Percentiles rank a stretch among this genome's conserved stretches.
These are phyloP conservation scores for Brienomyrus longianalis DNA, from an alignment of 2,113 vertebrate genomes.

Conservation along the genomic window DNA sequence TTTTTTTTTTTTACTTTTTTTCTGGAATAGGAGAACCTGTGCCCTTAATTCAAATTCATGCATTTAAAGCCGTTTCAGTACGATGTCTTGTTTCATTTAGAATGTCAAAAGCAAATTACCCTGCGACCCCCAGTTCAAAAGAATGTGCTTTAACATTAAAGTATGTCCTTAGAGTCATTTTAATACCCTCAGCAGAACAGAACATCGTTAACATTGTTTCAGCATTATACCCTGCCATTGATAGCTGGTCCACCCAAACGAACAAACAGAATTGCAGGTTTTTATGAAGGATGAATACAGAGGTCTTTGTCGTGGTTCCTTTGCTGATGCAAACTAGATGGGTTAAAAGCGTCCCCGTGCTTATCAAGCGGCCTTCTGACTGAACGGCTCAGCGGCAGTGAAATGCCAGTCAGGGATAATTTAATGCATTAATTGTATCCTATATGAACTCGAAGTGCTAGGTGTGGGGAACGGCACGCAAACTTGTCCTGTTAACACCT, in stretches of 20 bases:
- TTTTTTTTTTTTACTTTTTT: neutral
- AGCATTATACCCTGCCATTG: neutral
- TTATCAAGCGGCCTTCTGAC: neutral
- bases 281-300: neutral
- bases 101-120: constrained; percentile 2
- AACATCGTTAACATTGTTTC: neutral
- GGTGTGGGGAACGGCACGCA: neutral
- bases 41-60: neutral
- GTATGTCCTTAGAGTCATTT: neutral
- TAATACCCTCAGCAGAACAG: neutral
- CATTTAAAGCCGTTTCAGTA: neutral
- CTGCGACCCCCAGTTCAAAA: neutral
- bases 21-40: neutral
- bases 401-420: neutral
- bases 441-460: neutral
- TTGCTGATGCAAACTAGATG: neutral
- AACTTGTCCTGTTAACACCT: neutral
- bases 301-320: neutral
- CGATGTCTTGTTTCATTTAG: neutral
- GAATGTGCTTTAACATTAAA: neutral
- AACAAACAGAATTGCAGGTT: neutral
- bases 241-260: neutral
- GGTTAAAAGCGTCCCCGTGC: neutral
- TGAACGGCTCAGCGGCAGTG: neutral
- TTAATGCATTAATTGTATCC: neutral